These are phyloP conservation scores for Ammodytes dubius DNA, from an alignment of 2,113 vertebrate species.

Conservation along the genomic window DNA sequence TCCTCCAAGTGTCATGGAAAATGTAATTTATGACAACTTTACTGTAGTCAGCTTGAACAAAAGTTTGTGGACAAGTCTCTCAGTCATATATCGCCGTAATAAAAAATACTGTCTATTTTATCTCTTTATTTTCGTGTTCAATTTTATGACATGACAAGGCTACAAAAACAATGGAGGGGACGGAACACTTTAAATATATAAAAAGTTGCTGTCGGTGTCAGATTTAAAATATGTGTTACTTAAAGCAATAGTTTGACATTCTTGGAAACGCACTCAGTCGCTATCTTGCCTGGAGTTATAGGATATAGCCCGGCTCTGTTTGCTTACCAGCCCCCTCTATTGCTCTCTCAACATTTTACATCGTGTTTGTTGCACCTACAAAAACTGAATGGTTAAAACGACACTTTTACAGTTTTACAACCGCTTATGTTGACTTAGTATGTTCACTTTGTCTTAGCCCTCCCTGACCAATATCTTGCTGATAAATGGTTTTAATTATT, in stretches of 20 bases:
- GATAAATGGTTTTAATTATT: neutral
- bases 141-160: neutral
- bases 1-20: neutral
- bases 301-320: too few species aligned
- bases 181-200: neutral
- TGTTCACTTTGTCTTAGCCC: neutral
- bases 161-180: neutral
- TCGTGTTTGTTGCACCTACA: neutral
- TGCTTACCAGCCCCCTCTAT: neutral
- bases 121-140: neutral
- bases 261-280: neutral
- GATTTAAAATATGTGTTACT: neutral
- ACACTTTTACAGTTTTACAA: too few species aligned
- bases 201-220: neutral
- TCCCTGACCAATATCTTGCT: neutral
- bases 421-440: neutral
- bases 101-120: neutral
- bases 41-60: constrained; percentile 4
- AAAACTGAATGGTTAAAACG: neutral
- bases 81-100: constrained; percentile 15
- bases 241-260: neutral
- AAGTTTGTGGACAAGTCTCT: neutral
- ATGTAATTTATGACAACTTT: constrained; percentile 10
- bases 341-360: neutral
- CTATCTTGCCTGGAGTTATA: neutral